Percentiles rank a stretch among this genome's conserved stretches.
phyloP scores from a whole-genome alignment of 2,888 invertebrate genomes.

The Carpatolechia fugitivella region DNA sequence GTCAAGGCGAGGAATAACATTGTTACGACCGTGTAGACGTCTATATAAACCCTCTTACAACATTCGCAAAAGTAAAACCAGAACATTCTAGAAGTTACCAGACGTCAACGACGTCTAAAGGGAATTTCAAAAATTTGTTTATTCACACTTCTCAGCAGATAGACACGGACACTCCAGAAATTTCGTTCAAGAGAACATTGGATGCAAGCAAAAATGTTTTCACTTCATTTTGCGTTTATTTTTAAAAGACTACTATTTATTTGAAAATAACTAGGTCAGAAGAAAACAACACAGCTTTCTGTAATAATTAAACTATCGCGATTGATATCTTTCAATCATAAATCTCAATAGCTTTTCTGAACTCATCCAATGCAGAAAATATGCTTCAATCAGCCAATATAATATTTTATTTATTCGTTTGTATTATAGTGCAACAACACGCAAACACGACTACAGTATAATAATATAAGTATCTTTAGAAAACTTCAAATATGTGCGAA shows the following conservation, averaged over 20 bases:
- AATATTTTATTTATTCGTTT: too few relatives aligned
- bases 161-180: slow-evolving; percentile 2
- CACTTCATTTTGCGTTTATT: not conserved
- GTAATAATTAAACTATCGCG: too few relatives aligned
- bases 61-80: slow-evolving; percentile 3
- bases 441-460: too few relatives aligned
- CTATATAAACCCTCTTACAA: slow-evolving; percentile 52
- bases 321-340: too few relatives aligned
- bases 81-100: not conserved
- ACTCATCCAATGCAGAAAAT: too few relatives aligned
- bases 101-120: not conserved
- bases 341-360: too few relatives aligned
- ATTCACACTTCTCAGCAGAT: slow-evolving; percentile 4
- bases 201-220: not conserved
- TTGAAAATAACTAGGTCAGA: not conserved
- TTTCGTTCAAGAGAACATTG: not conserved
- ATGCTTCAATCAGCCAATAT: too few relatives aligned
- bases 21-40: slow-evolving; percentile 72
- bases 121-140: slow-evolving; percentile 4
- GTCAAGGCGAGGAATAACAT: slow-evolving; percentile 74
- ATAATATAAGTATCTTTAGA: not conserved
- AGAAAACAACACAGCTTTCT: too few relatives aligned
- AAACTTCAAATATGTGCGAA: not conserved
- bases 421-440: too few relatives aligned
- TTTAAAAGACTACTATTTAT: not conserved